These are phyloP conservation scores for Planiliza haematocheilus DNA, from an alignment of 2,113 vertebrate species.

Conservation along the genomic window DNA sequence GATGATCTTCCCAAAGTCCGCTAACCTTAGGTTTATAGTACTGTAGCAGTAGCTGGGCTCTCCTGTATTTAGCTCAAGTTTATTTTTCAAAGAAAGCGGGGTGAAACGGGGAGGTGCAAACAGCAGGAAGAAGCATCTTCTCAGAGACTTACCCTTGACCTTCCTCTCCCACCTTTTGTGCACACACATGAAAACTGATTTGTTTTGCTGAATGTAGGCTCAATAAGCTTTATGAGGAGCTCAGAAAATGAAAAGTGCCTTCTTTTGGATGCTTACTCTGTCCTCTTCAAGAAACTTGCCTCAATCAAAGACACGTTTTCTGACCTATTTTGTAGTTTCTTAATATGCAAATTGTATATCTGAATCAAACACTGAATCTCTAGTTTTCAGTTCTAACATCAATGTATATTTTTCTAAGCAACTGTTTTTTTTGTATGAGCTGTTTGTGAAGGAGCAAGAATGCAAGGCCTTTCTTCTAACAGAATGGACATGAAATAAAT, in stretches of 20 bases:
- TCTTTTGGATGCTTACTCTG: conserved; percentile 58
- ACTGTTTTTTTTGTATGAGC: conserved; percentile 71
- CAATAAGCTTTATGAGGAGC: conserved; percentile 73
- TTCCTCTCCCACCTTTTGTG: conserved; percentile 48
- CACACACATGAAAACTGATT: conserved; percentile 57
- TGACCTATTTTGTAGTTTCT: conserved; percentile 72
- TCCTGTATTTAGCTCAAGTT: conserved; percentile 60
- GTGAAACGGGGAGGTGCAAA: conserved; percentile 26
- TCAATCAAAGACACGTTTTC: conserved; percentile 66
- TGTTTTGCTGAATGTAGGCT: conserved; percentile 75
- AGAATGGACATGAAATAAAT: conserved; percentile 78
- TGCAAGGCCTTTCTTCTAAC: conserved; percentile 67
- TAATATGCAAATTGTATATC: conserved; percentile 82
- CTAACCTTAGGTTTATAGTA: conserved; percentile 69
- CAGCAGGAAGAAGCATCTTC: conserved; percentile 25
- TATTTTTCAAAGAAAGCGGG: conserved; percentile 39
- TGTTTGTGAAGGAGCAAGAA: conserved; percentile 75
- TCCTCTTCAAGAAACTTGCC: conserved; percentile 63
- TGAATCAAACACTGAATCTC: conserved; percentile 81
- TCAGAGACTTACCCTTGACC: conserved; percentile 43
- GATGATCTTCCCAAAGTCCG: conserved; percentile 71
- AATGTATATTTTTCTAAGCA: conserved; percentile 83
- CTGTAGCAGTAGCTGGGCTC: conserved; percentile 73
- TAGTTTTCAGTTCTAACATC: conserved; percentile 78
- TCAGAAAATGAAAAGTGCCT: conserved; percentile 68